A percentile compares a stretch with the other conserved stretches of the same genome.
These are phyloP conservation scores for Progne subis DNA, from an alignment of 2,113 vertebrate species.

Conservation along the genomic window DNA sequence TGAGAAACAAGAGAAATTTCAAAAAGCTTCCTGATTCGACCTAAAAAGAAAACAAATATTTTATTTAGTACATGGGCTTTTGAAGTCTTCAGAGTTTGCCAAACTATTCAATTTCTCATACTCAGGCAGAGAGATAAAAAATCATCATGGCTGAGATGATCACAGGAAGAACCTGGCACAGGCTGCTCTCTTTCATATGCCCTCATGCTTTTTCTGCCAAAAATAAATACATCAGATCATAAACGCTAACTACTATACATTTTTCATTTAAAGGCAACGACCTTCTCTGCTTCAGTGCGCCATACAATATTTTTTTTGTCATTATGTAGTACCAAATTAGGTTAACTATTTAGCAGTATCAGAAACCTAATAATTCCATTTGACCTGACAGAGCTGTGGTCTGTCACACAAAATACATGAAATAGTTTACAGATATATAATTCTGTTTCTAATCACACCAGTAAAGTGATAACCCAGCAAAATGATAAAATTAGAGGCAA, in stretches of 20 bases:
- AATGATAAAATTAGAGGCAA: neutral
- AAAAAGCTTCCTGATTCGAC: neutral
- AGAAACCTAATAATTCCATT: neutral
- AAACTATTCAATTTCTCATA: constrained; percentile 55
- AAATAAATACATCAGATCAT: constrained; percentile 44
- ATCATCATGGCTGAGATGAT: constrained; percentile 52
- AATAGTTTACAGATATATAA: neutral
- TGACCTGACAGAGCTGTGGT: neutral
- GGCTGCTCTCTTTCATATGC: constrained; percentile 50
- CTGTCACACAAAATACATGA: neutral
- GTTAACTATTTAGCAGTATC: neutral
- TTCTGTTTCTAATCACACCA: neutral
- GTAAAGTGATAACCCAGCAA: neutral
- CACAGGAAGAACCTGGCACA: constrained; percentile 60
- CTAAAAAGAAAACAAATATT: constrained; percentile 50
- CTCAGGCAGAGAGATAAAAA: constrained; percentile 36
- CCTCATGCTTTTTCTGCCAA: constrained; percentile 47
- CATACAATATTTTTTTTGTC: constrained; percentile 15
- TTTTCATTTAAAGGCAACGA: constrained; percentile 47
- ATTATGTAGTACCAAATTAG: neutral
- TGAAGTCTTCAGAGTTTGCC: constrained; percentile 40
- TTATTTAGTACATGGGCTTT: constrained; percentile 32
- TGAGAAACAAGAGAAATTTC: constrained; percentile 2
- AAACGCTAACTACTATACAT: constrained; percentile 44
- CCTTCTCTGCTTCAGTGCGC: constrained; percentile 10